These are phyloP conservation scores for Globicephala melas DNA, from an alignment of 2,113 vertebrate species.

Conservation along the genomic window DNA sequence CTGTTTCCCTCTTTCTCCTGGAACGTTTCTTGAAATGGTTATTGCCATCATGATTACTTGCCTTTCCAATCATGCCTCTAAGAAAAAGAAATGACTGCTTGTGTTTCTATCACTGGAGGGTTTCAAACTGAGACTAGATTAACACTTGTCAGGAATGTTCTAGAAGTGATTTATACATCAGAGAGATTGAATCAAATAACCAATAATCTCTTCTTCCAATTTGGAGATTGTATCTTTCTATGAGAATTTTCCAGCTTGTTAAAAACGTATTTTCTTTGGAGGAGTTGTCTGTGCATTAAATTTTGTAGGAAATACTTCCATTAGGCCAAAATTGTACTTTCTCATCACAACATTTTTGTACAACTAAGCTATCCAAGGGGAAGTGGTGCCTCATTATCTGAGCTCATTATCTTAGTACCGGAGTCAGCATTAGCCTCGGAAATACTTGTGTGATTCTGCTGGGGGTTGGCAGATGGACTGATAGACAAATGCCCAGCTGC, in stretches of 20 bases:
- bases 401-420: conserved; percentile 49
- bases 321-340: not conserved
- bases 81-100: not conserved
- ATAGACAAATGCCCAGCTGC: conserved; percentile 56
- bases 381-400: conserved; percentile 29
- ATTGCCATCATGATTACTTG: not conserved
- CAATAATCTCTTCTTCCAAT: not conserved
- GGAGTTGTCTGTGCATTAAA: not conserved
- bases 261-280: not conserved
- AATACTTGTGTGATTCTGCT: conserved; percentile 27
- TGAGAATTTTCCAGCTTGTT: not conserved
- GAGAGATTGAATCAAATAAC: not conserved
- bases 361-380: not conserved
- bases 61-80: not conserved
- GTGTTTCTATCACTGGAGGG: not conserved
- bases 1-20: not conserved
- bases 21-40: not conserved
- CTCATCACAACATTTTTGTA: conserved; percentile 22
- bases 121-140: not conserved
- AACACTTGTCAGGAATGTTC: not conserved
- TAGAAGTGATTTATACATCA: not conserved
- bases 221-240: not conserved
- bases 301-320: not conserved
- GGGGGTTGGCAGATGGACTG: conserved; percentile 48
- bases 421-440: not conserved